Evolutionary conservation across 2,888 invertebrate genomes (phyloP), one percentile per base, ranked within the genome.

Genomic region (Acholoe squamosa): DNA sequence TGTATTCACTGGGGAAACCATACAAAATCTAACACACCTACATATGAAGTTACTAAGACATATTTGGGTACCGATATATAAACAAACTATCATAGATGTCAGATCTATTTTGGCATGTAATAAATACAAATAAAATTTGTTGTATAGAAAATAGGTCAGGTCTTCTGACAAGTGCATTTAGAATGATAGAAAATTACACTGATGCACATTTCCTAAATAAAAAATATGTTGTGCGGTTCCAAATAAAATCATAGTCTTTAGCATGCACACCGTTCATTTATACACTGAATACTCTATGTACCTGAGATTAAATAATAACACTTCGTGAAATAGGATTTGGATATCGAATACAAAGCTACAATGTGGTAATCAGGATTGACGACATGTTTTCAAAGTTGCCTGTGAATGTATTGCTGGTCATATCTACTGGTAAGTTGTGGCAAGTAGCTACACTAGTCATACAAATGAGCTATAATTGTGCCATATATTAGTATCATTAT

Each of bases 231-330:
- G 86, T 86, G 86, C 86, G 86, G 86, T 86, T 86, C 56, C 86
- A 86, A 86, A 86, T 56, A 86, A 86, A 86, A 86, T 86, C 54
- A 86, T 86, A 86, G 86, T 86, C 86, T 86, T 86, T 86, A 86
- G 86, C 86, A 86, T 86, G 86, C 86, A 86, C 86, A 86, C 86
- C 56, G n/a, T 86, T 86, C 54, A 86, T 86, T 86, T 86, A 86
- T 86, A 84, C 84, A 84, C 28, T 84, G 84, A 84, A 84, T 84
- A 84, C 84, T 84, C 84, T 54, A 86, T 86, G 54, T 86, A 86
- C 86, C 86, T 86, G 86, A 86, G 86, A 86, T 86, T 52, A 86
- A 86, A 86, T 86, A 86, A 86, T 86, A 86, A 86, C 86, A 86
- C 86, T 86, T 86, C 56, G 86, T 86, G 86, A 86, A 86, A 86